These are phyloP conservation scores for Enteromius thamalakanensis DNA, from an alignment of 2,797 vertebrate species.

Conservation along the genomic window DNA sequence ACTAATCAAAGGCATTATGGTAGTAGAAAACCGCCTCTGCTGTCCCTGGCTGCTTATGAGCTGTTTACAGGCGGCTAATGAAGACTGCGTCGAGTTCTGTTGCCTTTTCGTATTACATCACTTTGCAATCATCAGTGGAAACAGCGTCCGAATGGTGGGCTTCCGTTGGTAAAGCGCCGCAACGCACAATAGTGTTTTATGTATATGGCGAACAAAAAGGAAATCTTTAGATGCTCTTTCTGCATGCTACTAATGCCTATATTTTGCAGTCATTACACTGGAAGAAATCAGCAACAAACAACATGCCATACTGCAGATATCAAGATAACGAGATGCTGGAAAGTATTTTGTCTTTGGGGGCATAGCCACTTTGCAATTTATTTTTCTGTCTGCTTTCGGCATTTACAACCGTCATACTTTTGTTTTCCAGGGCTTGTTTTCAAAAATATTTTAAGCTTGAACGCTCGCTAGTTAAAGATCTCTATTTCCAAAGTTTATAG, in stretches of 20 bases:
- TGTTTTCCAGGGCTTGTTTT: neutral
- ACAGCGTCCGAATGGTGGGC: constrained; percentile 30
- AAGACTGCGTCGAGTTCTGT: constrained; percentile 41
- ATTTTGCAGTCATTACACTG: constrained; percentile 45
- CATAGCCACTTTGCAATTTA: constrained; percentile 17
- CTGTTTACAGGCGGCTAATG: constrained; percentile 56
- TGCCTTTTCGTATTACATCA: constrained; percentile 20
- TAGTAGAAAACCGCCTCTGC: constrained; percentile 63
- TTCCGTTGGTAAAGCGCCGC: constrained; percentile 22
- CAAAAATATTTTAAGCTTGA: constrained; percentile 20
- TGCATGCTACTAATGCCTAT: constrained; percentile 18
- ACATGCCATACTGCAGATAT: constrained; percentile 17
- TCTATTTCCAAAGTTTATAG: constrained; percentile 30
- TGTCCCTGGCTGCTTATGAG: constrained; percentile 60
- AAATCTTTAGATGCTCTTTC: constrained; percentile 38
- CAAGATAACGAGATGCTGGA: constrained; percentile 45
- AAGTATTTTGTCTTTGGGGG: constrained; percentile 31
- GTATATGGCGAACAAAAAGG: constrained; percentile 38
- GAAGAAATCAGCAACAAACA: neutral
- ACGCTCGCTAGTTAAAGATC: constrained; percentile 19
- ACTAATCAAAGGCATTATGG: constrained; percentile 78
- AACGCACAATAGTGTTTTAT: constrained; percentile 32
- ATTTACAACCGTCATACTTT: constrained; percentile 14
- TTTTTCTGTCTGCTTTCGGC: neutral
- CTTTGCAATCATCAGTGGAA: constrained; percentile 44